phyloP scores from a whole-genome alignment of 2,113 vertebrate species.

The Bubalus kerabau region DNA sequence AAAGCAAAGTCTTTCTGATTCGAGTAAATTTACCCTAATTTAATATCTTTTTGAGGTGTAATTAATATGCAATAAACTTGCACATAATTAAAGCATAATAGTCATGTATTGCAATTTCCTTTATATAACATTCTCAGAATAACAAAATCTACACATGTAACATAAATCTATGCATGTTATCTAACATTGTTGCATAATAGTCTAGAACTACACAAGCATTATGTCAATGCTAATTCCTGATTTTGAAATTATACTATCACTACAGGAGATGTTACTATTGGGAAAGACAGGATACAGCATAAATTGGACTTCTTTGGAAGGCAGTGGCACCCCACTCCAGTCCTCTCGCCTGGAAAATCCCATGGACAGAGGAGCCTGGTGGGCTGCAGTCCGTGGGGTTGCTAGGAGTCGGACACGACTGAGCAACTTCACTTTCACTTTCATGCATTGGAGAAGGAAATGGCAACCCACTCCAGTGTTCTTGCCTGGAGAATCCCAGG shows the following conservation, averaged over 20 bases:
- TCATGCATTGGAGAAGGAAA: too few relatives aligned
- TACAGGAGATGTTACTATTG: background rate
- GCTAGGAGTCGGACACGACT: too few relatives aligned
- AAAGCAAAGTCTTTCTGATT: background rate
- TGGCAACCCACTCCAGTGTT: too few relatives aligned
- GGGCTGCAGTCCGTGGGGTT: too few relatives aligned
- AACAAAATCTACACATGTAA: background rate
- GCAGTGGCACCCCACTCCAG: too few relatives aligned
- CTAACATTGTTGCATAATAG: background rate
- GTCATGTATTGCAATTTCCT: background rate
- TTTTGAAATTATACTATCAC: background rate
- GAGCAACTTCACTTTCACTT: too few relatives aligned
- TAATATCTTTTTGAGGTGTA: background rate
- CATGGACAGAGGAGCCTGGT: too few relatives aligned
- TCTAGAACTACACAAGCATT: background rate
- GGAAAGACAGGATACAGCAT: background rate
- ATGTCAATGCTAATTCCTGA: background rate
- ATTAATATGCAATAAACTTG: background rate
- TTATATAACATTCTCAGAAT: background rate
- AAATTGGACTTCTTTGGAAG: background rate
- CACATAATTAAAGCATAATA: background rate
- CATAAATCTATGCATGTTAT: background rate
- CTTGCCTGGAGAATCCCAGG: too few relatives aligned
- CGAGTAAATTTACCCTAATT: background rate
- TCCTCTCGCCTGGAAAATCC: too few relatives aligned